Evolutionary conservation across 2,888 invertebrate species (phyloP).

Genomic region (Drosophila nigricruria): DNA sequence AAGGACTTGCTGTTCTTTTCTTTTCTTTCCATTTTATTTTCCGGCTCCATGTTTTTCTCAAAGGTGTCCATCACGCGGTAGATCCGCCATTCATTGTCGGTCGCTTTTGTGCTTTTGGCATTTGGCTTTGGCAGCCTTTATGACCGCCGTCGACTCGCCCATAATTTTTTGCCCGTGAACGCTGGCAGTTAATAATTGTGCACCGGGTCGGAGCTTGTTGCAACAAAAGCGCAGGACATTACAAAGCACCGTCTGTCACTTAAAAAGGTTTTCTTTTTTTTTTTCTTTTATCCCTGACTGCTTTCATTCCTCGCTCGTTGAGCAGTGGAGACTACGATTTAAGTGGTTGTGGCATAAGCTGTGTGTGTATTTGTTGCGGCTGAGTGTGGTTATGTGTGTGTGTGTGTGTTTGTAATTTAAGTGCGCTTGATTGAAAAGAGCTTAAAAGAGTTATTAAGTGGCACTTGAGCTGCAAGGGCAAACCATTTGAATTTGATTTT

Average conservation of each 20-base stretch:
- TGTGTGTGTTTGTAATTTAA: conserved; percentile 22
- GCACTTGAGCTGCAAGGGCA: conserved; percentile 23
- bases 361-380: neutral
- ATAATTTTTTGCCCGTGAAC: conserved; percentile 28
- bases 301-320: neutral
- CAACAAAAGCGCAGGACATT: conserved; percentile 30
- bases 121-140: conserved; percentile 57
- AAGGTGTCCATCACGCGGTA: conserved; percentile 43
- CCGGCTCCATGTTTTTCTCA: neutral
- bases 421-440: conserved; percentile 28
- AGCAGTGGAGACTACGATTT: conserved; percentile 21
- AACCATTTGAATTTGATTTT: conserved; percentile 13
- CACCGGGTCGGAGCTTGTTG: conserved; percentile 23
- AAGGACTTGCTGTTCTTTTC: conserved; percentile 22
- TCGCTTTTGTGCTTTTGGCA: conserved; percentile 59
- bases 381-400: neutral
- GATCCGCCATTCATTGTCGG: conserved; percentile 53
- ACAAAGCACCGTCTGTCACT: conserved; percentile 51
- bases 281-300: neutral
- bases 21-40: conserved; percentile 1
- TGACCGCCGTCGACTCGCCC: conserved; percentile 31
- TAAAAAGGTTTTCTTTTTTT: conserved; percentile 35
- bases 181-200: conserved; percentile 55
- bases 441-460: conserved; percentile 16
- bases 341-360: conserved; percentile 26